phyloP scores from a whole-genome alignment of 2,888 invertebrate species.

The Ormyrus thymus region DNA sequence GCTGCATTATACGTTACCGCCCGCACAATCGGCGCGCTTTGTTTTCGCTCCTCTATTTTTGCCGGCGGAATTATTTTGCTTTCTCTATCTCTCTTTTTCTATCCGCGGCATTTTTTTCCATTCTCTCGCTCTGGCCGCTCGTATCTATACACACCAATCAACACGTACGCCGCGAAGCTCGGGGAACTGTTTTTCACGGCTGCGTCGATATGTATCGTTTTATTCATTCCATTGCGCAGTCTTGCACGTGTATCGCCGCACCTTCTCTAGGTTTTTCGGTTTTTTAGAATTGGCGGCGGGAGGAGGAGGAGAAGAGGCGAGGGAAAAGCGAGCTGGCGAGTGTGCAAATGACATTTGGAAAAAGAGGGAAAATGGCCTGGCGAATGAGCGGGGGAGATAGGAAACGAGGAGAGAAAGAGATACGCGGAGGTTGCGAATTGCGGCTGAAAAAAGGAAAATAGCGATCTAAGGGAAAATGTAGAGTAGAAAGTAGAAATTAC shows the following conservation, averaged over 20 bases:
- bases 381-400: neutral
- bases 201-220: conserved; percentile 29
- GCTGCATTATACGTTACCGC: conserved; percentile 23
- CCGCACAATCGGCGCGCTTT: conserved; percentile 8
- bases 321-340: neutral
- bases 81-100: neutral
- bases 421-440: conserved; percentile 10
- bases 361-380: conserved; percentile 13
- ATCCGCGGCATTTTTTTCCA: neutral
- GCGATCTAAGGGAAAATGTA: neutral
- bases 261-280: too few relatives aligned
- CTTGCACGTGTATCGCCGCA: neutral
- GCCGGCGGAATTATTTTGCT: conserved; percentile 17
- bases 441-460: neutral
- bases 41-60: neutral
- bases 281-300: neutral
- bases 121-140: neutral
- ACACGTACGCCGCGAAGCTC: neutral
- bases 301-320: neutral
- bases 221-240: conserved; percentile 34
- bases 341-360: conserved; percentile 41
- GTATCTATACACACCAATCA: too few relatives aligned
- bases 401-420: neutral
- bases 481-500: neutral
- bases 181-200: conserved; percentile 29